Conservation (phyloP, 2,797 vertebrate genomes). For the Anguilla megastoma region DNA sequence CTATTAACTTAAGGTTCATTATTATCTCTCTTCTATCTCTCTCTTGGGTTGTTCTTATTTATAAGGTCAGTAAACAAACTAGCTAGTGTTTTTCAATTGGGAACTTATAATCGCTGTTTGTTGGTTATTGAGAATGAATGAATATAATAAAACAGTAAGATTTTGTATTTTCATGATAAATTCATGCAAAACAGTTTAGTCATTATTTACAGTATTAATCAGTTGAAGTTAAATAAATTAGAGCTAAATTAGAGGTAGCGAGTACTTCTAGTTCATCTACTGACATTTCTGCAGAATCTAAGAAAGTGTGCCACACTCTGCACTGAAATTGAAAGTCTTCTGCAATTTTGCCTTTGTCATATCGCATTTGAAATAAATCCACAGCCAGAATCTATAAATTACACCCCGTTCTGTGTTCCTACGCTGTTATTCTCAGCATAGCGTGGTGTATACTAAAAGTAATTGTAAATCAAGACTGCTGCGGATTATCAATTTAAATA, state of each 20-base stretch:
- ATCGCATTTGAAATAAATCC: background rate
- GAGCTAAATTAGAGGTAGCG: too few relatives aligned
- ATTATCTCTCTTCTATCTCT: background rate
- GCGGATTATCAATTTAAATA: constrained; percentile 9
- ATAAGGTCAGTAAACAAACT: background rate
- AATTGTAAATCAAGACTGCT: background rate
- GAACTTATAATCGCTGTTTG: too few relatives aligned
- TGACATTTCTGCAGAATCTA: background rate
- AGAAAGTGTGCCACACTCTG: background rate
- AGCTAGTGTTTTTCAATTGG: background rate
- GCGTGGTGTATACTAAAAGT: background rate
- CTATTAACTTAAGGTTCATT: background rate
- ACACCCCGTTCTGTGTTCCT: background rate
- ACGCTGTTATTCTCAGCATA: background rate
- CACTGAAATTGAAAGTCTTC: background rate
- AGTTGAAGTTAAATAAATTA: too few relatives aligned
- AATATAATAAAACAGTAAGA: background rate
- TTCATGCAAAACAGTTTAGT: background rate
- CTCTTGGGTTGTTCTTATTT: background rate
- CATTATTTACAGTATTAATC: background rate
- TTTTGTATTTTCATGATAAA: background rate
- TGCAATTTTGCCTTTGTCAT: background rate
- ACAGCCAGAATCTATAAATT: background rate
- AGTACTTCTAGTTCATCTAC: background rate
- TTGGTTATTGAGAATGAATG: background rate